Percentiles rank a stretch among this genome's conserved stretches.
Conservation (phyloP, 2,888 invertebrate species). For the Amphipoea lucens region DNA sequence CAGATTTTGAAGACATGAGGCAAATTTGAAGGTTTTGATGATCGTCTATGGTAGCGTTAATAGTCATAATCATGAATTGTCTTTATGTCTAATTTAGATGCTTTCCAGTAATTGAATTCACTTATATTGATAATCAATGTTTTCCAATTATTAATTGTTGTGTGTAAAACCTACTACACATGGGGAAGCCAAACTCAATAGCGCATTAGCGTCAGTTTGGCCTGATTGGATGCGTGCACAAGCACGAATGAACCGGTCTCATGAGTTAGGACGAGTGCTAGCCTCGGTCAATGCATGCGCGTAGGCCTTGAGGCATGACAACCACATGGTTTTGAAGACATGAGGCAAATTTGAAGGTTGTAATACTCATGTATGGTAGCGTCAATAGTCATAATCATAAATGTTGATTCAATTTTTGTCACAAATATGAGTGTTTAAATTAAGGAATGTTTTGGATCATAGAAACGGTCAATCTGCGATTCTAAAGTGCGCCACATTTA, state of each 20-base stretch:
- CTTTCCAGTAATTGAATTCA: constrained; percentile 15
- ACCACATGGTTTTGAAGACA: neutral
- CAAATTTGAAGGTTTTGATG: neutral
- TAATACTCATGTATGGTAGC: constrained; percentile 9
- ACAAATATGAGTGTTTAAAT: constrained; percentile 27
- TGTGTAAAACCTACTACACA: constrained; percentile 11
- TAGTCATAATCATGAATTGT: constrained; percentile 20
- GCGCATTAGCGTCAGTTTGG: neutral
- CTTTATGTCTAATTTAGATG: constrained; percentile 29
- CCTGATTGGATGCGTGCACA: neutral
- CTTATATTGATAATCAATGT: constrained; percentile 7
- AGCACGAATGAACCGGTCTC: neutral
- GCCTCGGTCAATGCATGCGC: neutral
- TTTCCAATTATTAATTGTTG: neutral
- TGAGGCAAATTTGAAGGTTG: neutral
- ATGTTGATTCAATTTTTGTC: constrained; percentile 1
- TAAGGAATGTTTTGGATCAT: constrained; percentile 39
- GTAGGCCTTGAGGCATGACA: too few species aligned
- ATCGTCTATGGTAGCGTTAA: neutral
- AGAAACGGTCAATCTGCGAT: constrained; percentile 10
- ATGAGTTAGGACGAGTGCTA: neutral
- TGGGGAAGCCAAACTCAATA: neutral
- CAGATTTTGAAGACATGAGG: neutral
- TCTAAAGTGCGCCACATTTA: neutral
- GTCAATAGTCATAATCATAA: neutral